Evolutionary conservation across 2,797 vertebrate genomes (phyloP).

Genomic region (Erithacus rubecula): DNA sequence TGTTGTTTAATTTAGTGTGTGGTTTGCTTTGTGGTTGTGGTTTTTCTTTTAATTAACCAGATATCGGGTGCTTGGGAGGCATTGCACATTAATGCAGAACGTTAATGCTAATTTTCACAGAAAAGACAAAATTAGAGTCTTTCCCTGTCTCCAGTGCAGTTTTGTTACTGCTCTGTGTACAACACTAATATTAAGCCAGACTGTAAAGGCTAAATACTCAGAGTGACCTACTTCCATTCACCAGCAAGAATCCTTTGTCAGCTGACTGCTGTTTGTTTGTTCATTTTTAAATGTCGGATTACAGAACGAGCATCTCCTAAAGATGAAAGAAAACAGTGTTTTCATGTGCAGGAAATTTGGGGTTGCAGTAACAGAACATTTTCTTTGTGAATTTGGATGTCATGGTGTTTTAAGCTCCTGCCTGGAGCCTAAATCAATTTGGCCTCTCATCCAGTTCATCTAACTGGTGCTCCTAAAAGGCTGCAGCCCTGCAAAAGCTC

Average conservation of each 20-base stretch:
- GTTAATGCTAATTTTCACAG: conserved; percentile 28
- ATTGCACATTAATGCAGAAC: conserved; percentile 32
- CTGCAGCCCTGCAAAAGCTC: conserved; percentile 55
- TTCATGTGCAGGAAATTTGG: conserved; percentile 43
- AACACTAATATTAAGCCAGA: conserved; percentile 45
- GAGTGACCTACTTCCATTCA: conserved; percentile 60
- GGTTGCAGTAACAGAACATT: conserved; percentile 45
- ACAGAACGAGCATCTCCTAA: conserved; percentile 35
- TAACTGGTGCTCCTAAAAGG: conserved; percentile 49
- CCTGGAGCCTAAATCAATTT: conserved; percentile 56
- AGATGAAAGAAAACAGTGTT: conserved; percentile 55
- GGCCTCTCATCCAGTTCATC: conserved; percentile 43
- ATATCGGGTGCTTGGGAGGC: background rate
- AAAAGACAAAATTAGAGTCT: conserved; percentile 30
- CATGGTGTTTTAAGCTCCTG: conserved; percentile 50
- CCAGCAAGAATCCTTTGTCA: conserved; percentile 44
- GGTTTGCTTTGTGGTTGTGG: conserved; percentile 24
- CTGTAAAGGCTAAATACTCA: conserved; percentile 43
- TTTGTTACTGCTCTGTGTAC: conserved; percentile 24
- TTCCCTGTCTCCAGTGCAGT: conserved; percentile 29
- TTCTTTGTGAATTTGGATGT: conserved; percentile 63
- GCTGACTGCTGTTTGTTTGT: conserved; percentile 63
- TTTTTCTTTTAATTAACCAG: conserved; percentile 36
- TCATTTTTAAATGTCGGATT: conserved; percentile 60
- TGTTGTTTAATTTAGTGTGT: conserved; percentile 45